Conservation (phyloP, 2,888 invertebrate genomes). For the Stegophylla sp. region DNA sequence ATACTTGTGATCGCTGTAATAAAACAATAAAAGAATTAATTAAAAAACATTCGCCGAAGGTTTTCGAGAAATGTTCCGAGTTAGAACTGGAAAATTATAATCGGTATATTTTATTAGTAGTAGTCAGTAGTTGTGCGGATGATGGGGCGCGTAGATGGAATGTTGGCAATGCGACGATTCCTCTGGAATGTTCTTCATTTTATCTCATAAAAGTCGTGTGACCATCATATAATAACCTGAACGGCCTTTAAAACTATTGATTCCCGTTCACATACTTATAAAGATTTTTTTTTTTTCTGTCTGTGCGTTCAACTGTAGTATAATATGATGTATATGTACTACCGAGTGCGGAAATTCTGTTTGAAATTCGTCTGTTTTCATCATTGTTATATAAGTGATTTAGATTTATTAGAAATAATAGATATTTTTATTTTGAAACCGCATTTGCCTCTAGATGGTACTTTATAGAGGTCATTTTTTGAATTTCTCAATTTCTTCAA, state of each 20-base stretch:
- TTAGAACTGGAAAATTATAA: slow-evolving; percentile 10
- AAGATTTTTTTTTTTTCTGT: slow-evolving; percentile 22
- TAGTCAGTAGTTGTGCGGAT: neutral
- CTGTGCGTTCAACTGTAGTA: neutral
- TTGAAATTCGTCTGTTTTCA: neutral
- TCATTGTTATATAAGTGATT: no score
- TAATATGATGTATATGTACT: neutral
- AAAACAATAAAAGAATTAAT: neutral
- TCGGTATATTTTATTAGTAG: slow-evolving; percentile 37
- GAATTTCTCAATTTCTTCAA: no score
- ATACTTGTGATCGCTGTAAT: neutral
- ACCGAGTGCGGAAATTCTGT: neutral
- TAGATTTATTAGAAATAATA: no score
- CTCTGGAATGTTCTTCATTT: slow-evolving; percentile 49
- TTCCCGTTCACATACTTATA: slow-evolving; percentile 19
- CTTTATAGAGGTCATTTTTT: no score
- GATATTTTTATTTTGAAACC: no score
- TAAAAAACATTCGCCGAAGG: neutral
- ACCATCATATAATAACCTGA: slow-evolving; percentile 43
- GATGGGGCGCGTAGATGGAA: slow-evolving; percentile 42
- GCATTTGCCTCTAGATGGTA: no score
- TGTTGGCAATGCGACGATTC: slow-evolving; percentile 32
- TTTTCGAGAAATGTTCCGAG: neutral
- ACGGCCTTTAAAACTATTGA: slow-evolving; percentile 16
- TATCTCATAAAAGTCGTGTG: slow-evolving; percentile 45